Evolutionary conservation across 1,140 invertebrate species (phyloP).

Genomic region (Drosophila pallidifrons): DNA sequence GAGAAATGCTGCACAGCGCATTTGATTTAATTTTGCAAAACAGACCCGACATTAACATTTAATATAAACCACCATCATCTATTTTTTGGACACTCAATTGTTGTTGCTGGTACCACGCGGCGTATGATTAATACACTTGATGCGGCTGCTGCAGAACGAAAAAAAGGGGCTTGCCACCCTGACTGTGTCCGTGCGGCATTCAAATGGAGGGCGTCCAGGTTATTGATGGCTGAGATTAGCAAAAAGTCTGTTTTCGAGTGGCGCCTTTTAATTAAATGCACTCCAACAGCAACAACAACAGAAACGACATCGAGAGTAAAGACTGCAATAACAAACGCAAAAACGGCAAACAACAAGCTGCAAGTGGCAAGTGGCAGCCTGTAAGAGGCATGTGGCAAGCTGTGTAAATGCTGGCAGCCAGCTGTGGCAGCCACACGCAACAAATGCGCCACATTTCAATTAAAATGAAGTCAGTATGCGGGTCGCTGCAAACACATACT

Average conservation of each 20-base stretch:
- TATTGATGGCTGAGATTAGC: slow-evolving; percentile 67
- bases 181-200: neutral
- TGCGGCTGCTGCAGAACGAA: neutral
- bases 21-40: slow-evolving; percentile 53
- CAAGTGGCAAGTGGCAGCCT: neutral
- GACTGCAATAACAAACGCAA: too few relatives aligned
- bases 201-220: slow-evolving; percentile 14
- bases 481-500: neutral
- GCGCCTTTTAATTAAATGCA: slow-evolving; percentile 74
- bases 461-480: slow-evolving; percentile 27
- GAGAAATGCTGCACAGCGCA: slow-evolving; percentile 10
- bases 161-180: slow-evolving; percentile 43
- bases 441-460: slow-evolving; percentile 43
- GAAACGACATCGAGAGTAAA: neutral
- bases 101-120: slow-evolving; percentile 42
- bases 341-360: slow-evolving; percentile 9
- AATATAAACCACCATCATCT: slow-evolving; percentile 28
- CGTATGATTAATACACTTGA: slow-evolving; percentile 64
- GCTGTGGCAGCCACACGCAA: slow-evolving; percentile 48
- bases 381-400: slow-evolving; percentile 20
- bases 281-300: slow-evolving; percentile 17
- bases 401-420: slow-evolving; percentile 18
- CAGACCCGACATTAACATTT: slow-evolving; percentile 44
- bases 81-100: slow-evolving; percentile 27
- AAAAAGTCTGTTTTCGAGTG: slow-evolving; percentile 41